phyloP scores from a whole-genome alignment of 2,888 invertebrate genomes.

The Aplocera efformata region DNA sequence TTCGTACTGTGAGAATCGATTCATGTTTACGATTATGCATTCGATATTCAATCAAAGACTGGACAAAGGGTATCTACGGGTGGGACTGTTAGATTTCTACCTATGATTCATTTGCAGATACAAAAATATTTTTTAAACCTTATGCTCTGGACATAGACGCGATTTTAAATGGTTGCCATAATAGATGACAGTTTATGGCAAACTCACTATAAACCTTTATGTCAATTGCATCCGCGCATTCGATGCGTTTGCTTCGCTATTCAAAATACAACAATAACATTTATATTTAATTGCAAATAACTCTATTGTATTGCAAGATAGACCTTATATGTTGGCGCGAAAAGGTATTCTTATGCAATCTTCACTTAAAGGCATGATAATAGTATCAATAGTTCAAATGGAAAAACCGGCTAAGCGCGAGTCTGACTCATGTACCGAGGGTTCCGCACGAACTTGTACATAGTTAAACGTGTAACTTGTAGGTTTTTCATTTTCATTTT shows the following conservation, averaged over 20 bases:
- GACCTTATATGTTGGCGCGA: conserved; percentile 20
- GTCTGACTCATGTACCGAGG: too few species aligned
- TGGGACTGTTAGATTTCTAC: conserved; percentile 36
- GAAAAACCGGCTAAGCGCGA: too few species aligned
- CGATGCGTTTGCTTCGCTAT: conserved; percentile 39
- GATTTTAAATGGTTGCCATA: conserved; percentile 1
- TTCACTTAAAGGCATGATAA: too few species aligned
- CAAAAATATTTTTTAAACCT: conserved; percentile 14
- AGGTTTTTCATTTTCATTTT: too few species aligned
- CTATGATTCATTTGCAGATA: conserved; percentile 19
- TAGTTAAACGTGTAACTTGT: too few species aligned
- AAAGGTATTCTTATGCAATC: conserved; percentile 21
- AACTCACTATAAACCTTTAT: conserved; percentile 47
- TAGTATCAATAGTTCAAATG: too few species aligned
- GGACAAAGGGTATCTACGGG: conserved; percentile 54
- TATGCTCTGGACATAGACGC: conserved; percentile 1
- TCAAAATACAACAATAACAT: conserved; percentile 40
- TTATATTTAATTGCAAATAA: conserved; percentile 48
- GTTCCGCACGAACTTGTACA: too few species aligned
- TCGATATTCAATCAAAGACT: conserved; percentile 65
- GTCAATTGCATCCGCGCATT: conserved; percentile 45
- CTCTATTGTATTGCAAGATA: conserved; percentile 31
- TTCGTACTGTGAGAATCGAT: conserved; percentile 60
- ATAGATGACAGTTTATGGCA: conserved; percentile 36
- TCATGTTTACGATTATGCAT: conserved; percentile 67